Base-by-base conservation (phyloP, 2,113 vertebrate genomes). In the Aythya baeri region DNA sequence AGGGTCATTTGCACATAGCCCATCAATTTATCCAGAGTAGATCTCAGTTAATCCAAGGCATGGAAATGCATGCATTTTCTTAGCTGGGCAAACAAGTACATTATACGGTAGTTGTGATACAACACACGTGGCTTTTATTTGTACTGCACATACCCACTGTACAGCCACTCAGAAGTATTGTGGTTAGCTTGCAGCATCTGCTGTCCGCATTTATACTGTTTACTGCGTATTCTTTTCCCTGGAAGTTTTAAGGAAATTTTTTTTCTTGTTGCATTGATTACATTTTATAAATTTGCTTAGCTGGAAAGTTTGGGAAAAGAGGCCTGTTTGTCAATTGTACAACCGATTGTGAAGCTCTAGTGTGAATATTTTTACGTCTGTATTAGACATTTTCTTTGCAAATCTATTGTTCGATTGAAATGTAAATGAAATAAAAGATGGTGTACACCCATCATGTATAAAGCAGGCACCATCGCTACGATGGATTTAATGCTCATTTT, bases 341-440 rank as follows among this genome's bases (percentile, higher is more conserved):
- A 99, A 99, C 98, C 98, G 98, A 98, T 98, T 98, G 98, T 98
- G 97, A 98, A 99, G 98, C 98, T 98, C 98, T 98, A 98, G 98
- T 99, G 99, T 99, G 98, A 98, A 99, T 99, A 99, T 99, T 99
- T 98, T 98, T 98, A 99, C 99, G 99, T 99, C 99, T 99, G 99
- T 99, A 99, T 99, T 99, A 99, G 99, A 99, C 99, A 99, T 99
- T 99, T 99, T 98, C 98, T 99, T 99, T 99, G 98, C 98, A 97
- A 99, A 99, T 99, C 99, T 99, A 99, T 99, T 99, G 98, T 99
- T 99, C 98, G 99, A 99, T 99, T 99, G 98, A 99, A 99, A 98
- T 99, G 98, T 99, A 99, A 98, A 99, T 99, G 98, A 99, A 98
- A 98, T 98, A 99, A 98, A 98, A 98, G 99, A 99, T 99, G 99